Conservation (phyloP, 1,140 invertebrate species). For the Drosophila triauraria region DNA sequence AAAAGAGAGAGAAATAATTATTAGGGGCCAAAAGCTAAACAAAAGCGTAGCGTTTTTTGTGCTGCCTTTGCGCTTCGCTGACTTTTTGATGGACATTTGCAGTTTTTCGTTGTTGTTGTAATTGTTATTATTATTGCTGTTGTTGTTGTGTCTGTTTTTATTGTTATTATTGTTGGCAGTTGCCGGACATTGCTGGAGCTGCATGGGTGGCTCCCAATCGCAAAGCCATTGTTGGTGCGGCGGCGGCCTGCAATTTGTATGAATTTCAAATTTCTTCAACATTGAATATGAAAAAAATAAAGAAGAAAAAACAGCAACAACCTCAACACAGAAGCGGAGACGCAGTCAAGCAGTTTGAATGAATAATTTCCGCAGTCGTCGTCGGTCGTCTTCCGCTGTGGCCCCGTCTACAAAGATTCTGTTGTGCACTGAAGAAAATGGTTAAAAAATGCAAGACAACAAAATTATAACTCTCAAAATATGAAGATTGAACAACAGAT, state of each 20-base stretch:
- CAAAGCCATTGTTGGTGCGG: conserved; percentile 52
- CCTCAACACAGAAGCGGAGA: conserved; percentile 20
- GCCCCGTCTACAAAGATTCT: conserved; percentile 75
- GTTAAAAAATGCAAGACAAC: not conserved
- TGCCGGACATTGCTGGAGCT: conserved; percentile 71
- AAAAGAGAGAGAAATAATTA: conserved; percentile 37
- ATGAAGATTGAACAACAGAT: no score
- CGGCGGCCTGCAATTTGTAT: conserved; percentile 78
- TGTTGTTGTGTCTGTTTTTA: conserved; percentile 15
- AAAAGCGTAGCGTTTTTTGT: conserved; percentile 30
- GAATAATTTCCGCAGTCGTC: conserved; percentile 80
- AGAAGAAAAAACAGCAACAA: conserved; percentile 20
- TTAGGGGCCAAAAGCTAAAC: conserved; percentile 42
- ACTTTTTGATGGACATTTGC: conserved; percentile 71
- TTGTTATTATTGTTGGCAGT: conserved; percentile 27
- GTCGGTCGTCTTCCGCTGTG: conserved; percentile 50
- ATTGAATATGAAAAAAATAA: conserved; percentile 53
- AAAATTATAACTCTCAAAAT: not conserved
- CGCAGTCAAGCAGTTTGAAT: conserved; percentile 67
- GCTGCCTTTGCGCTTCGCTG: conserved; percentile 67
- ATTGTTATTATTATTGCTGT: conserved; percentile 19
- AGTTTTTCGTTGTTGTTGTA: conserved; percentile 15
- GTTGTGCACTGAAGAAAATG: conserved; percentile 23
- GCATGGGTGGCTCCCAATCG: conserved; percentile 67
- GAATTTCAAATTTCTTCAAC: conserved; percentile 76